These are phyloP conservation scores for Hydropsyche betteni DNA, from an alignment of 2,888 invertebrate species.

Conservation along the genomic window DNA sequence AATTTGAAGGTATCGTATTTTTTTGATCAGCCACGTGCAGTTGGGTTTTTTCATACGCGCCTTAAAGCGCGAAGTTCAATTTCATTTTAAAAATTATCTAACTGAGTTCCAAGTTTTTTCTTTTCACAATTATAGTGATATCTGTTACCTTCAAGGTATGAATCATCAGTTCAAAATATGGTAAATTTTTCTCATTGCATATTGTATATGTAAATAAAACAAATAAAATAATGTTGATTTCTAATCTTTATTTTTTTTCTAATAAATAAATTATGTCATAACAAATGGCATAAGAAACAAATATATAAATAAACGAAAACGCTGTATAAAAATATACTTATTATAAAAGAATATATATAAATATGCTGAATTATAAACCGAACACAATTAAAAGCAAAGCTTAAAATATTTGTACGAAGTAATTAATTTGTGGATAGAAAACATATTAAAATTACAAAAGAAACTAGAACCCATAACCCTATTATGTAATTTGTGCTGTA, in stretches of 20 bases:
- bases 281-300: slow-evolving; percentile 67
- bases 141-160: too few relatives aligned
- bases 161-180: too few relatives aligned
- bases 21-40: too few relatives aligned
- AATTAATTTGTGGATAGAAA: slow-evolving; percentile 29
- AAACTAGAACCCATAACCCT: slow-evolving; percentile 34
- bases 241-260: slow-evolving; percentile 64
- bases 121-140: too few relatives aligned
- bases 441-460: slow-evolving; percentile 41
- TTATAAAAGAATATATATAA: slow-evolving; percentile 46
- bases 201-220: slow-evolving; percentile 50
- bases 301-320: slow-evolving; percentile 60
- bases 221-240: slow-evolving; percentile 55
- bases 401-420: slow-evolving; percentile 51
- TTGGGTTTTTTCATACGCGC: too few relatives aligned
- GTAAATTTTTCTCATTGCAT: too few relatives aligned
- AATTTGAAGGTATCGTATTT: too few relatives aligned
- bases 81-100: too few relatives aligned
- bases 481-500: slow-evolving; percentile 38
- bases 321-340: slow-evolving; percentile 50
- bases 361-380: slow-evolving; percentile 25
- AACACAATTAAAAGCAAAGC: slow-evolving; percentile 53
- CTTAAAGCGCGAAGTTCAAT: too few relatives aligned
- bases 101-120: too few relatives aligned
- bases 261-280: slow-evolving; percentile 64